phyloP scores from a whole-genome alignment of 2,113 vertebrate species.

The Trematocara stigmaticum region DNA sequence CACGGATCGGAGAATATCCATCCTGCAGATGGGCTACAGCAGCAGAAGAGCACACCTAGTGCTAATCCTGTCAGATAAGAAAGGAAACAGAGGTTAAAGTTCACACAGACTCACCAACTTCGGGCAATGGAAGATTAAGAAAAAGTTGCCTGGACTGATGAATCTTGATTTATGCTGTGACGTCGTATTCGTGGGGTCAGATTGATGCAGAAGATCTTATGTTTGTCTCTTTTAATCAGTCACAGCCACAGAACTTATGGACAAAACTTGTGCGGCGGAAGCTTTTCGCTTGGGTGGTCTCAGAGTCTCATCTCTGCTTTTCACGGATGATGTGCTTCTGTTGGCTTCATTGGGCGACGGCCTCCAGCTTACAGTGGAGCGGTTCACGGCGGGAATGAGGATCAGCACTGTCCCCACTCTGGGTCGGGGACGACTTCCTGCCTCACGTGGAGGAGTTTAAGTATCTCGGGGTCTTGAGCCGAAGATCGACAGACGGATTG shows the following conservation, averaged over 20 bases:
- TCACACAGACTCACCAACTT: neutral
- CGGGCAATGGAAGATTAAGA: neutral
- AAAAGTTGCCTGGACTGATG: neutral
- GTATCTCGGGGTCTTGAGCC: neutral
- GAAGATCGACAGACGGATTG: neutral
- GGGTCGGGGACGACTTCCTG: neutral
- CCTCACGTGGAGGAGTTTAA: neutral
- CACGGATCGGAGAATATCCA: neutral
- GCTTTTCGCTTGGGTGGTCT: neutral
- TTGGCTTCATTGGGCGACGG: neutral
- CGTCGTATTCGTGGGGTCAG: neutral
- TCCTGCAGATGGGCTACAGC: neutral
- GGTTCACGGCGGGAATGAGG: neutral
- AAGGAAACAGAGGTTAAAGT: neutral
- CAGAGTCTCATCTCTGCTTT: neutral
- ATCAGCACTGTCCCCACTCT: neutral
- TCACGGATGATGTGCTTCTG: neutral
- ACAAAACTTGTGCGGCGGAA: neutral
- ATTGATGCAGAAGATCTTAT: neutral
- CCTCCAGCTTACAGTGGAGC: neutral
- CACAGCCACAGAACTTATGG: neutral
- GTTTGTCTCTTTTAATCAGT: neutral
- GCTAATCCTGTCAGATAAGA: neutral
- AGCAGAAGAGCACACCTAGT: neutral
- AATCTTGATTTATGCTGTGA: neutral